Base-by-base conservation (phyloP, 2,888 invertebrate genomes). In the Habroteleia sp. region DNA sequence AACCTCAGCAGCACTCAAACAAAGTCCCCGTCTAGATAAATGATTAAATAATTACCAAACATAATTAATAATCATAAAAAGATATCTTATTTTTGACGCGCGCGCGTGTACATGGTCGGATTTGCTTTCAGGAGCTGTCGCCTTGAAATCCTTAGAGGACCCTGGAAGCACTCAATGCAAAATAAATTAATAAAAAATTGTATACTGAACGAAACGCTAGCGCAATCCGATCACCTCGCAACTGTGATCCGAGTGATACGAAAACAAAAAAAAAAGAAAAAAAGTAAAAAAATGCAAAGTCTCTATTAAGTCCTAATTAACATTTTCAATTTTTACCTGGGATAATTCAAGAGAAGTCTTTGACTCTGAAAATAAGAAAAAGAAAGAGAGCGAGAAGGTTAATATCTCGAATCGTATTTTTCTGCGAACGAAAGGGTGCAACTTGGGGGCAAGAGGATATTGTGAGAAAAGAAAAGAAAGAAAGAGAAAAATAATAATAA, bases 111-210 rank as follows among this genome's bases (percentile, higher is more conserved):
- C 83, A 86, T 82, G 85, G 81, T 81, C 83, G 82, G 81, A 82
- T 88, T 84, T 88, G 87, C 79, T 88, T 88, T 87, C 88, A 88
- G 88, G 88, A 88, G 87, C 88, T 88, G 87, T 88, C 88, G 82
- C 88, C 88, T 86, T 88, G 87, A 88, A 88, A 87, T 86, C 83
- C 85, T 86, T 88, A 77, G 83, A 84, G 81, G 86, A 85, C 79
- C 77, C 79, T 80, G 79, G 80, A 81, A 79, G 78, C 78, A 79
- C 76, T 80, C 77, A 60, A 69, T 80, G 79, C 78, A 71, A 79
- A 77, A 77, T 48, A 73, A 56, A 46, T 37, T 63, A 63, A 54
- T n/a, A 42, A 68, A 35, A 44, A 73, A 10, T 62, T 74, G 71
- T 74, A 74, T 75, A 71, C 66, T 78, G 81, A 82, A 81, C 66